These are phyloP conservation scores for Paratrypauchen microcephalus DNA, from an alignment of 2,797 vertebrate genomes.

Conservation along the genomic window DNA sequence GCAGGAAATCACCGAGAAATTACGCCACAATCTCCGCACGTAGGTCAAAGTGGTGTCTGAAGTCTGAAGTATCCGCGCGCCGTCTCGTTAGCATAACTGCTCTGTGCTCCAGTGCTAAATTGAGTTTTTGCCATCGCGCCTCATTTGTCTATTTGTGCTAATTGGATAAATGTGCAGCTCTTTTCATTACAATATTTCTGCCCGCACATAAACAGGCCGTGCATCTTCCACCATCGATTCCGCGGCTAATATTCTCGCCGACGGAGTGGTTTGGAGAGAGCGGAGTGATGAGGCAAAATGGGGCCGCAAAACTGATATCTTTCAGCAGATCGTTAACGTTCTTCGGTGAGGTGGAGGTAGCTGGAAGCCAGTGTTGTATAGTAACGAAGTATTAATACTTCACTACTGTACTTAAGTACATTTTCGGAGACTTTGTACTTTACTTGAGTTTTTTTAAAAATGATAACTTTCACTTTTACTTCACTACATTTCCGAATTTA, in stretches of 20 bases:
- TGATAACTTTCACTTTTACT: no score
- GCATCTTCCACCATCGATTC: constrained; percentile 27
- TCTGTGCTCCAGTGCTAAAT: constrained; percentile 29
- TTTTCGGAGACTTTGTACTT: no score
- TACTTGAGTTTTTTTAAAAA: no score
- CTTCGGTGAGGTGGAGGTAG: no score
- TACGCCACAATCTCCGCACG: background rate
- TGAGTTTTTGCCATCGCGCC: constrained; percentile 30
- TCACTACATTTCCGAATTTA: no score
- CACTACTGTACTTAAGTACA: no score
- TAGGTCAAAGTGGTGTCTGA: background rate
- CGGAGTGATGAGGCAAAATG: background rate
- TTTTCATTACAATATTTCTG: constrained; percentile 23
- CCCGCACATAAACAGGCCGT: constrained; percentile 14
- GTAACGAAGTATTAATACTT: no score
- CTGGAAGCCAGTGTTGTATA: no score
- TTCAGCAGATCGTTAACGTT: no score
- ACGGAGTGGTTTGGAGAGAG: constrained; percentile 24
- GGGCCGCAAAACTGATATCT: no score
- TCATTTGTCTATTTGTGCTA: constrained; percentile 46
- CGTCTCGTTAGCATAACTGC: constrained; percentile 30
- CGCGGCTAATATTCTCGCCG: constrained; percentile 34
- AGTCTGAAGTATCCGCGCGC: constrained; percentile 14
- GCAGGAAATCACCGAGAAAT: no score
- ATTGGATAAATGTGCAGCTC: constrained; percentile 38